A percentile compares a stretch with the other conserved stretches of the same genome.
phyloP scores from a whole-genome alignment of 2,113 vertebrate species.

The Bufo bufo region DNA sequence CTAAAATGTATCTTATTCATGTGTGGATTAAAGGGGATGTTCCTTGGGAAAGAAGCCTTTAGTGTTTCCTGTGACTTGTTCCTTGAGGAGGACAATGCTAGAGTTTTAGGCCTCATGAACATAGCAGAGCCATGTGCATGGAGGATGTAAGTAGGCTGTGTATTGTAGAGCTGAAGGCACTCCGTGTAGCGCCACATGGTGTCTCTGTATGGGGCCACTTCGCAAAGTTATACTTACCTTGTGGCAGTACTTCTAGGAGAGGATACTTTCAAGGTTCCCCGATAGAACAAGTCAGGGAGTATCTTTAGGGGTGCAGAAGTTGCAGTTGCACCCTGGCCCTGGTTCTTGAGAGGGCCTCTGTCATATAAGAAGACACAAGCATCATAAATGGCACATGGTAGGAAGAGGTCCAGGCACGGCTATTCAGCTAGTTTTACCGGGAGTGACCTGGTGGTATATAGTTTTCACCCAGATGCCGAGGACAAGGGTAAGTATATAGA shows the following conservation, averaged over 20 bases:
- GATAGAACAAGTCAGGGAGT: no score
- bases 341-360: no score
- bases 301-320: no score
- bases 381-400: no score
- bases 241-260: not conserved
- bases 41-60: not conserved
- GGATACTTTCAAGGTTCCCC: not conserved
- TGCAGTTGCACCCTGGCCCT: no score
- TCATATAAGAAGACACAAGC: no score
- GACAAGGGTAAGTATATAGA: no score
- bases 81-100: not conserved
- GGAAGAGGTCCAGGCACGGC: not conserved
- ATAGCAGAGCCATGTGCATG: not conserved
- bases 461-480: not conserved
- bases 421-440: not conserved
- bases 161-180: no score
- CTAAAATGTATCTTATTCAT: not conserved
- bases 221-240: not conserved
- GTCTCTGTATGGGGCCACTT: not conserved
- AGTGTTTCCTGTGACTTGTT: not conserved
- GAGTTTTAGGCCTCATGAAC: not conserved
- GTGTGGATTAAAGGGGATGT: not conserved
- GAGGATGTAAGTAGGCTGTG: no score
- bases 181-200: not conserved
- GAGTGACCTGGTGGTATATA: not conserved